phyloP scores from a whole-genome alignment of 1,140 invertebrate genomes.

The Zaprionus ornatus region DNA sequence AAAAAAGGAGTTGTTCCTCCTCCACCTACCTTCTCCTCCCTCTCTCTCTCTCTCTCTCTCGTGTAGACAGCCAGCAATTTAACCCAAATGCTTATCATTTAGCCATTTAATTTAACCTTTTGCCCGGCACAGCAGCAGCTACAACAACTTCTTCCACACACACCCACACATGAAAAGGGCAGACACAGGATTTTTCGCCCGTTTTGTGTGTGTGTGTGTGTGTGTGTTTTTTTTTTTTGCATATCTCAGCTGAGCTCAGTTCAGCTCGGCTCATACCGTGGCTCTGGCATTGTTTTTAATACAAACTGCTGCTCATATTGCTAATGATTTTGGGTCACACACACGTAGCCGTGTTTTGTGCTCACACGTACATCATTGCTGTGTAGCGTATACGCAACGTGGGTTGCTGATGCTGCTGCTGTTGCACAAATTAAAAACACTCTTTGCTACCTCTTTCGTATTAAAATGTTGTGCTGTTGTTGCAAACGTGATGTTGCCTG shows the following conservation, averaged over 20 bases:
- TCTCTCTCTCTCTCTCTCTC: conserved; percentile 1
- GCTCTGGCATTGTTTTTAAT: conserved; percentile 71
- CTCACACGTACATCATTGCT: conserved; percentile 62
- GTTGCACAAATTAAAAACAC: conserved; percentile 74
- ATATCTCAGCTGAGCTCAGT: conserved; percentile 56
- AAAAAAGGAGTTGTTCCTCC: conserved; percentile 30
- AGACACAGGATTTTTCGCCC: conserved; percentile 3
- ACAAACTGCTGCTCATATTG: conserved; percentile 82
- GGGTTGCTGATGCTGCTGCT: conserved; percentile 15
- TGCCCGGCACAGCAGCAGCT: conserved; percentile 47
- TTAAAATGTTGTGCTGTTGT: conserved; percentile 68
- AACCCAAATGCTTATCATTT: conserved; percentile 83
- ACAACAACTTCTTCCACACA: conserved; percentile 10
- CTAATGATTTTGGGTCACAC: conserved; percentile 80
- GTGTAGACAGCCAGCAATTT: conserved; percentile 58
- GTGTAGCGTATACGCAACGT: conserved; percentile 57
- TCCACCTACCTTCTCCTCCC: not conserved
- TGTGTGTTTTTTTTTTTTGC: no score
- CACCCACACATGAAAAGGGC: conserved; percentile 37
- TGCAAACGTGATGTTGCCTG: conserved; percentile 61
- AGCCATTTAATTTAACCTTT: conserved; percentile 82
- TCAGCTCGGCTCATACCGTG: conserved; percentile 24
- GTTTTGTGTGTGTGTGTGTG: not conserved
- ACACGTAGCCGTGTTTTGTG: conserved; percentile 54
- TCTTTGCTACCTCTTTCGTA: conserved; percentile 54